Evolutionary conservation across 2,113 vertebrate genomes (phyloP), one percentile per base, ranked within the genome.

Genomic region (Corydoras maculifer): DNA sequence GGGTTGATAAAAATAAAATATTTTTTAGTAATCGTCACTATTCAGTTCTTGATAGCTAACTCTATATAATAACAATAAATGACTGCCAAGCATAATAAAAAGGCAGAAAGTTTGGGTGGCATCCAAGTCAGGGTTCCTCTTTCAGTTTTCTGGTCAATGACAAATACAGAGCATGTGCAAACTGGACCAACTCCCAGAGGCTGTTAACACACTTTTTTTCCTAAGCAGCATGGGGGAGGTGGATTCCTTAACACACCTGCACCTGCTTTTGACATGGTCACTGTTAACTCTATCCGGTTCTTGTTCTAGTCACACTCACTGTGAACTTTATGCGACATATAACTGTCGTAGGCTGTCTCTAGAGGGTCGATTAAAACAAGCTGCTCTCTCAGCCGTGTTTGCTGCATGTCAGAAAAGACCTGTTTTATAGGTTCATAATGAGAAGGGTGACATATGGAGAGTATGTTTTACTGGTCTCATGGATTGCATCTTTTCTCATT

Each of bases 361-460:
- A 58, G 87, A 76, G 88, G 81, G 80, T 69, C 81, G 84, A 88
- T 87, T 87, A 88, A 80, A 86, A 77, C 64, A 7, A 64, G 75
- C 80, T 65, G 80, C 69, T 55, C 84, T 77, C 85, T 87, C 84
- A 85, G 86, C 86, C 86, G 86, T 83, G 84, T 86, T 87, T 78
- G 78, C 84, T 9, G 84, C 82, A 81, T 86, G 86, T 88, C 86
- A 86, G 81, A 84, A 80, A 75, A 72, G 59, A 43, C 68, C 86
- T 84, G 81, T 62, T 90, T 89, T 91, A 89, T 86, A 85, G 78
- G 82, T 85, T 88, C 87, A 89, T 89, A 88, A 88, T 71, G 79
- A 77, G 81, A 77, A 80, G 76, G 82, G 84, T 81, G 84, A 85
- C 87, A 88, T 83, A 82, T 84, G 79, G 83, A 70, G 75, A 86